Base-by-base conservation (phyloP, 2,797 vertebrate genomes). In the Atherinosoma microstoma region DNA sequence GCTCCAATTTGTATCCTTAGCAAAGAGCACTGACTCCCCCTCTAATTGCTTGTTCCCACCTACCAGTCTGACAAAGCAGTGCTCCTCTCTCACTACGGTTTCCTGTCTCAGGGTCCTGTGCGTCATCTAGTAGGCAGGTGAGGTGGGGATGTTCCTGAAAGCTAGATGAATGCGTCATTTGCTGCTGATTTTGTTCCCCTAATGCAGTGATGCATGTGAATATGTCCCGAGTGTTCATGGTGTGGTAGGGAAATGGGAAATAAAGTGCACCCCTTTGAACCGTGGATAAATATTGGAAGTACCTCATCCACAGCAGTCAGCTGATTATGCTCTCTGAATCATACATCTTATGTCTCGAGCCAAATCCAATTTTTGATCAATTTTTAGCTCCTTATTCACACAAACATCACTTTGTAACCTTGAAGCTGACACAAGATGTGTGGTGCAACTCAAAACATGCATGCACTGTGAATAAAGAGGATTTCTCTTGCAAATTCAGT, bases 101-200 rank as follows among this genome's bases (percentile, higher is more conserved):
- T 79, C 56, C 63, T 69, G 64, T 63, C 47, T 42, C 1, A 0
- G 24, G 64, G 36, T 54, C 27, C 61, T 29, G 73, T 83, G 80
- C 73, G 77, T 92, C 86, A 90, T 81, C 60, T 59, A 15, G 58
- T 76, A 51, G 75, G 73, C 70, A 86, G 80, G 75, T 84, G 74
- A 85, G 47, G 58, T 58, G n/a, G n/a, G 71, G 58, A 65, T 67
- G 65, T 49, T 77, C 59, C 73, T 65, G 53, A 76, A 54, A 45
- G 74, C 64, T 51, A 59, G 79, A 12, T 49, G 20, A 82, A 45
- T 58, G 71, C 56, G 56, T 85, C 83, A 83, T 34, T 65, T 38
- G 20, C 34, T 18, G 20, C 20, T 34, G 40, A 56, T 66, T 67
- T 64, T 80, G 34, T 61, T 72, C 13, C 32, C 24, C 20, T 18